Conservation (phyloP, 2,888 invertebrate genomes). For the Patella ulyssiponensis region DNA sequence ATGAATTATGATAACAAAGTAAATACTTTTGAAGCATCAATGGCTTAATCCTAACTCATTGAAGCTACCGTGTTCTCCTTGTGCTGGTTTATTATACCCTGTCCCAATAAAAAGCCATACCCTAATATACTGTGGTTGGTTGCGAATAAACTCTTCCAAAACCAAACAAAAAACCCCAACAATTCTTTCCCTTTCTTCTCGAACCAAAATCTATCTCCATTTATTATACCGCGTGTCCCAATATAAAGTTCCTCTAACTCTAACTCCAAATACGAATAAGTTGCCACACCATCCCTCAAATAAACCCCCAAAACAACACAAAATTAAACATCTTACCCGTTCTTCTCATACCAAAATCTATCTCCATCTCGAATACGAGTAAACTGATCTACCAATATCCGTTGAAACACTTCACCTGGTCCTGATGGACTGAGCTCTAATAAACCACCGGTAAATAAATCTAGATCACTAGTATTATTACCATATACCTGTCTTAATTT, state of each 20-base stretch:
- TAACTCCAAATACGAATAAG: not conserved
- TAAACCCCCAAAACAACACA: not conserved
- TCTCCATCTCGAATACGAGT: conserved; percentile 91
- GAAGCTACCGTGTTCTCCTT: too few species aligned
- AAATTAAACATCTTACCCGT: conserved; percentile 77
- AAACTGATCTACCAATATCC: conserved; percentile 94
- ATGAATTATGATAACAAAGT: too few species aligned
- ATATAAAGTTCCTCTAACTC: not conserved
- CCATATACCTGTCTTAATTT: not conserved
- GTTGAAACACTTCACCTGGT: conserved; percentile 87
- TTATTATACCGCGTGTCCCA: not conserved
- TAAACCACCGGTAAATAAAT: conserved; percentile 97
- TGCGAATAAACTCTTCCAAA: too few species aligned
- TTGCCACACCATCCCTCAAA: conserved; percentile 1
- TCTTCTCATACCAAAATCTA: conserved; percentile 97
- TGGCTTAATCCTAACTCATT: too few species aligned
- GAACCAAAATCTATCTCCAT: not conserved
- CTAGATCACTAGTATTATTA: conserved; percentile 82
- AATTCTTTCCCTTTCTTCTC: not conserved
- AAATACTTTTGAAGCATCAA: too few species aligned
- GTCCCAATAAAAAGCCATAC: too few species aligned
- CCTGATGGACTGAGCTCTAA: conserved; percentile 80
- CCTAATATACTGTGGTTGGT: too few species aligned
- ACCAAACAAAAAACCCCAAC: too few species aligned
- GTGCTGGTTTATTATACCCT: too few species aligned